Evolutionary conservation across 2,797 vertebrate species (phyloP).

Genomic region (Pseudomugil gertrudae): DNA sequence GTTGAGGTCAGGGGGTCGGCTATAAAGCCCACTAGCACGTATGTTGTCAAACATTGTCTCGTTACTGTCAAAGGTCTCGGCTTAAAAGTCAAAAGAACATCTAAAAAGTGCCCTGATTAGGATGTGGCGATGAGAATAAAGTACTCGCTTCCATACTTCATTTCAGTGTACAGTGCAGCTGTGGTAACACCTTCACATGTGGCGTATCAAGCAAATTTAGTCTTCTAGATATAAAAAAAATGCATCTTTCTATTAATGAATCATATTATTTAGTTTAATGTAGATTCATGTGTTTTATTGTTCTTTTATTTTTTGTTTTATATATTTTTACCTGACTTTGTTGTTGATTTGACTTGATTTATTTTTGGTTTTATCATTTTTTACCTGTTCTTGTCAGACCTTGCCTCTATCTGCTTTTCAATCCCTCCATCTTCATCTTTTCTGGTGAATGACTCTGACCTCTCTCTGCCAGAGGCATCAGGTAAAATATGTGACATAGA

Average conservation of each 20-base stretch:
- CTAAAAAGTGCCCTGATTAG: slow-evolving; percentile 58
- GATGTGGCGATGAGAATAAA: slow-evolving; percentile 52
- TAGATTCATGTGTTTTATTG: slow-evolving; percentile 10
- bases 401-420: slow-evolving; percentile 78
- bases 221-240: slow-evolving; percentile 21
- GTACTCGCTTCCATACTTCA: slow-evolving; percentile 39
- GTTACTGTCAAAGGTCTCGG: slow-evolving; percentile 75
- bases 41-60: slow-evolving; percentile 82
- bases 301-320: background rate
- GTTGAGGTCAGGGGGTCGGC: slow-evolving; percentile 71
- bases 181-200: slow-evolving; percentile 47
- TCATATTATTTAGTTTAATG: slow-evolving; percentile 7
- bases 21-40: slow-evolving; percentile 74
- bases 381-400: slow-evolving; percentile 66
- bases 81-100: slow-evolving; percentile 77
- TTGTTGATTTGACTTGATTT: slow-evolving; percentile 34
- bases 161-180: slow-evolving; percentile 49
- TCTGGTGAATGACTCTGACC: slow-evolving; percentile 76
- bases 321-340: background rate
- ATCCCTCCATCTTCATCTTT: slow-evolving; percentile 75
- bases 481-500: slow-evolving; percentile 65
- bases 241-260: background rate
- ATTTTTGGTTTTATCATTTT: slow-evolving; percentile 24
- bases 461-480: slow-evolving; percentile 74
- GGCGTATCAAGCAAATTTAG: slow-evolving; percentile 29